These are phyloP conservation scores for Coenobita brevimanus DNA, from an alignment of 1,140 invertebrate species.

Conservation along the genomic window DNA sequence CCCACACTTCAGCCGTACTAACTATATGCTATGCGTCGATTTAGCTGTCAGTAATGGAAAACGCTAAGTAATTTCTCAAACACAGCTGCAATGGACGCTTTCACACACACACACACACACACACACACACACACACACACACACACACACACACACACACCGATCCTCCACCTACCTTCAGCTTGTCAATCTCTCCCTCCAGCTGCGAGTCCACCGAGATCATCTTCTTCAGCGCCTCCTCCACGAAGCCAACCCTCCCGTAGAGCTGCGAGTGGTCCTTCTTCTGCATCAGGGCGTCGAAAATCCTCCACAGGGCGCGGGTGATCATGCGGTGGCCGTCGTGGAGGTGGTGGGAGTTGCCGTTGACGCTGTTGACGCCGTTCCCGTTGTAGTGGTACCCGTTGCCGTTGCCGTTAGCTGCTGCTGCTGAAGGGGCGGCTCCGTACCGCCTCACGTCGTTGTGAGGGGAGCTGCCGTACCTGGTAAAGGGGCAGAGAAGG, in stretches of 20 bases:
- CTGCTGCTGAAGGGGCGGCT: neutral
- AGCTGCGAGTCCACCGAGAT: constrained; percentile 65
- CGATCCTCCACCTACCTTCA: constrained; percentile 53
- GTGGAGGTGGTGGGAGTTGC: neutral
- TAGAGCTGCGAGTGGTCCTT: constrained; percentile 67
- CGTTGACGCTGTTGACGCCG: neutral
- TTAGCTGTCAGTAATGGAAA: too few species aligned
- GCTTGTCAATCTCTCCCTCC: constrained; percentile 61
- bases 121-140: too few species aligned
- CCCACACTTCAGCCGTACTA: too few species aligned
- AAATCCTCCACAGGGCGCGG: constrained; percentile 68
- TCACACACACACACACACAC: too few species aligned
- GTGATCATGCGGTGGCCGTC: constrained; percentile 69
- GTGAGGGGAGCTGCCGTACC: constrained; percentile 43
- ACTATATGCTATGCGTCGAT: too few species aligned
- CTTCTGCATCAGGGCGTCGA: constrained; percentile 69
- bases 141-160: too few species aligned
- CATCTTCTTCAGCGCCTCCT: constrained; percentile 66
- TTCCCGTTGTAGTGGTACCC: neutral
- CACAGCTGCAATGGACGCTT: too few species aligned
- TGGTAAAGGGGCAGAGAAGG: neutral
- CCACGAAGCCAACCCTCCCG: constrained; percentile 64
- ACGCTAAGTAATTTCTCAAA: too few species aligned
- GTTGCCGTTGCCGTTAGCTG: too few species aligned
- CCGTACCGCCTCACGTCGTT: constrained; percentile 52